Base-by-base conservation (phyloP, 2,888 invertebrate genomes). In the Melanargia galathea region DNA sequence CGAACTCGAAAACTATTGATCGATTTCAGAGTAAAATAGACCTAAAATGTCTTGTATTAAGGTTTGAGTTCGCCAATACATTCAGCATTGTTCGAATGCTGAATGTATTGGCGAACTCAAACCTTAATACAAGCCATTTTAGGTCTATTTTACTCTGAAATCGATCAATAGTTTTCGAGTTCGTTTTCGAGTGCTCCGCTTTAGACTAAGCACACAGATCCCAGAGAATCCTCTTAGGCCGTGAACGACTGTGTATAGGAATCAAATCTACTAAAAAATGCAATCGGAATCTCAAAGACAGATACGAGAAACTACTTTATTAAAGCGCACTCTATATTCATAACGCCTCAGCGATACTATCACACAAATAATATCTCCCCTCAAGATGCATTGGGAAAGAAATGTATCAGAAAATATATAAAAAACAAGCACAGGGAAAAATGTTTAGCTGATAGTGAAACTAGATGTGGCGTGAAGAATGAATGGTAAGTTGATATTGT, bases 381-480 rank as follows among this genome's bases (percentile, higher is more conserved):
- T 77, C 82, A 86, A 89, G 87, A 90, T 90, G 90, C 90, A 91
- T 87, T 87, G 85, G 83, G 75, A 85, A 87, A 87, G 91, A 90
- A 90, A 90, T 90, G 91, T 90, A 89, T 91, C 91, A 90, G 90
- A 89, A 88, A 89, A 88, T 86, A 76, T 88, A 88, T 87, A 88
- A 90, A 90, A 87, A 90, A 85, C 76, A 73, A 72, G 78, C 78
- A 80, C 81, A 82, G 79, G 80, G 75, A 77, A 76, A 33, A 80
- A 73, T 78, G 73, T 70, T 70, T 67, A 70, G 64, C 66, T 63
- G 51, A 16, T 71, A 64, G 18, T 18, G 26, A 10, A 6, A 64
- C 80, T 84, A 65, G 82, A 84, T 73, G 70, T 62, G 79, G 2
- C 63, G 33, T 20, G 35, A 30, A 43, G 16, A 11, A 18, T 16